Percentiles rank a stretch among this genome's conserved stretches.
phyloP scores from a whole-genome alignment of 2,888 invertebrate species.

The Prosapia bicincta region DNA sequence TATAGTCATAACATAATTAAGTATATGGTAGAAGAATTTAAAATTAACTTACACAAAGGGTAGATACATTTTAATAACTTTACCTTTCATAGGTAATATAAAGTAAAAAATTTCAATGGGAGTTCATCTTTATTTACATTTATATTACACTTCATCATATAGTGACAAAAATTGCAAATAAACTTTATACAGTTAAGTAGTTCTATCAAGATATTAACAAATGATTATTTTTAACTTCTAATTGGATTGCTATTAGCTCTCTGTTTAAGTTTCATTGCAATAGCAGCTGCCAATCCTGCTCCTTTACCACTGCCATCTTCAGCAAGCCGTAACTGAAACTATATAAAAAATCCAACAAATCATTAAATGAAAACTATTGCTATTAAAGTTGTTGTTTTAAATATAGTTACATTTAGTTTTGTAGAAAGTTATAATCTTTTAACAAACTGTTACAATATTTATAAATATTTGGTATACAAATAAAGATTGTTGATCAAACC shows the following conservation, averaged over 20 bases:
- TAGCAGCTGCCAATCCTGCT: constrained; percentile 71
- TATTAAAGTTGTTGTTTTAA: too few relatives aligned
- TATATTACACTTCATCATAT: background rate
- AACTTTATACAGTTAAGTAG: background rate
- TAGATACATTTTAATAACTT: background rate
- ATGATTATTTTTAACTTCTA: background rate
- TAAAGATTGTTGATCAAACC: too few relatives aligned
- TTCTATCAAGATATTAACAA: too few relatives aligned
- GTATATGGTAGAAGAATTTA: background rate
- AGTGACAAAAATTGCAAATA: background rate
- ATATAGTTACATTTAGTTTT: too few relatives aligned
- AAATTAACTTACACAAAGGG: background rate
- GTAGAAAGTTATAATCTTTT: too few relatives aligned
- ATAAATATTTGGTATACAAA: too few relatives aligned
- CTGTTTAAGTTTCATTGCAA: constrained; percentile 55
- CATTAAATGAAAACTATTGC: too few relatives aligned
- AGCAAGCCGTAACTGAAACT: constrained; percentile 63
- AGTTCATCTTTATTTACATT: background rate
- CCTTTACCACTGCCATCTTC: constrained; percentile 84
- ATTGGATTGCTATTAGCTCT: background rate
- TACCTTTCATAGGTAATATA: background rate
- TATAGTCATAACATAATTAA: background rate
- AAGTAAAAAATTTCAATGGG: background rate
- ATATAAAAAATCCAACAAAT: constrained; percentile 41
- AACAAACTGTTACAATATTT: too few relatives aligned